These are phyloP conservation scores for Varanus komodoensis DNA, from an alignment of 2,113 vertebrate species.

Conservation along the genomic window DNA sequence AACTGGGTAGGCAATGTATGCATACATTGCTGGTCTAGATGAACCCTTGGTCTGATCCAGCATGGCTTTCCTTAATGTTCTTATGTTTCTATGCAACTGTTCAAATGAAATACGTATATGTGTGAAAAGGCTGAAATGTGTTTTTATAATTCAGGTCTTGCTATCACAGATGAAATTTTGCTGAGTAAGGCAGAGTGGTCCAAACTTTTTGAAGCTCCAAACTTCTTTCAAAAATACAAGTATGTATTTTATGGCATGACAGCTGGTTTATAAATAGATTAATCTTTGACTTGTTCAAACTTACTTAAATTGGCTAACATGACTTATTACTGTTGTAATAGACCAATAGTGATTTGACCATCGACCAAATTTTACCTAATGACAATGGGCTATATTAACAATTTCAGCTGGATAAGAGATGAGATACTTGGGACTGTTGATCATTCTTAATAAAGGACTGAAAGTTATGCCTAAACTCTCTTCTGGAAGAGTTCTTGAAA, in stretches of 20 bases:
- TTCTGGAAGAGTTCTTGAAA: constrained; percentile 10
- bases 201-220: constrained; percentile 94
- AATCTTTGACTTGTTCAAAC: not conserved
- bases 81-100: not conserved
- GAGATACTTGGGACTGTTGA: not conserved
- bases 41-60: too few species aligned
- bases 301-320: not conserved
- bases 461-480: not conserved
- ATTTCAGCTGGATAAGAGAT: not conserved
- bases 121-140: constrained; percentile 71
- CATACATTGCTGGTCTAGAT: too few species aligned
- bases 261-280: constrained; percentile 43
- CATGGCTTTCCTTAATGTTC: too few species aligned
- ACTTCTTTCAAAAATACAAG: constrained; percentile 97
- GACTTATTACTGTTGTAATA: constrained; percentile 14
- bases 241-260: constrained; percentile 92
- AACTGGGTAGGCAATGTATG: not conserved
- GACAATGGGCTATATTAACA: not conserved
- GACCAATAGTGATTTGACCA: not conserved
- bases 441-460: constrained; percentile 18
- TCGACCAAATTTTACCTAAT: not conserved
- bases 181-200: constrained; percentile 92
- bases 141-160: constrained; percentile 86
- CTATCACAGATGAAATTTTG: constrained; percentile 92
- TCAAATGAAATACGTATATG: not conserved